Evolutionary conservation across 1,140 invertebrate species (phyloP), one percentile per base, ranked within the genome.

Genomic region (Bombus turneri): DNA sequence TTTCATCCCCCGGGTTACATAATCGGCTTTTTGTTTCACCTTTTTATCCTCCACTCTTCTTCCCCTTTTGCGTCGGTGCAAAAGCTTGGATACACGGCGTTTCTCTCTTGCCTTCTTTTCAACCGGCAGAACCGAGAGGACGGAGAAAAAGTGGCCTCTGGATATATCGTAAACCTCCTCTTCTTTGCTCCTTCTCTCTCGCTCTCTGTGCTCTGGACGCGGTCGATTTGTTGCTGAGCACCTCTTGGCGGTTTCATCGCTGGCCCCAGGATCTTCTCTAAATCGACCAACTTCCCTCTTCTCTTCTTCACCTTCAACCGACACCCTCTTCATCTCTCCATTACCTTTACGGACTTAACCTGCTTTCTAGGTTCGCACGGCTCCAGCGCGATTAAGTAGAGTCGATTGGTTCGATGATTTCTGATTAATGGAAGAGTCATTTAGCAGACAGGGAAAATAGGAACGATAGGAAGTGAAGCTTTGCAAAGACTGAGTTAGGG

Each of bases 11-110:
- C 91, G 93, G 81, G 92, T 94, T 94, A 92, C 92, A 93, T 94
- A 95, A 95, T 95, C 94, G 94, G 94, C 94, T 95, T 95, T 95
- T 95, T 95, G 94, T 95, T 95, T 95, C 92, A 93, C 93, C 91
- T 94, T 95, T 94, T 95, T 94, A 94, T 95, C 93, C 94, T 68
- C 88, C 85, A 13, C 77, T 53, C 47, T 71, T 62, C 59, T 62
- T n/a, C 71, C 73, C 28, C 41, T 15, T 3, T 25, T 6, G 41
- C 41, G 37, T 53, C 47, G 34, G 66, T 10, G 25, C 66, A 34
- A 59, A 62, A 59, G n/a, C 47, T 22, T 8, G 47, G 47, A 53
- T 53, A 53, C 22, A 53, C 47, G 47, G 47, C 78, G 75, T 53
- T 37, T n/a, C 39, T 39, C 69, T 41, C 39, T 53, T 69, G 72